Conservation (phyloP, 2,113 vertebrate genomes). For the Apteryx mantelli region DNA sequence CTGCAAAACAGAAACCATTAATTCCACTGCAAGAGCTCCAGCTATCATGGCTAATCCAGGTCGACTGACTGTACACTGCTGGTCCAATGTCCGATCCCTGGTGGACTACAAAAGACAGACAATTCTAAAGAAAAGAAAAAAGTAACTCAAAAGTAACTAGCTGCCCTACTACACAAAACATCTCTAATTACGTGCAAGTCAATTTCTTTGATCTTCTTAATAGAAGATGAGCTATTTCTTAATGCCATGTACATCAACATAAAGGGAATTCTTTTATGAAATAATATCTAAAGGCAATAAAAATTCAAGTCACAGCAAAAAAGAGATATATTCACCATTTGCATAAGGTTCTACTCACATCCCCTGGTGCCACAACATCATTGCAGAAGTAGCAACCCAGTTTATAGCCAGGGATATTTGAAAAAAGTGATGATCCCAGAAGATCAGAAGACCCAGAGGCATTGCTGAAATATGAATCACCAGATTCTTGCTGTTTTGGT, state of each 20-base stretch:
- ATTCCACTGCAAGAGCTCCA: conserved; percentile 93
- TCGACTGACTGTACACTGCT: conserved; percentile 97
- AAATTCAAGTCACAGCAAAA: not conserved
- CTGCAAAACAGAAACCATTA: conserved; percentile 96
- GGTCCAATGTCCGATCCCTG: conserved; percentile 94
- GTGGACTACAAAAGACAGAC: conserved; percentile 85
- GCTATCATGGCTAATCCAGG: conserved; percentile 96
- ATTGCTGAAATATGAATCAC: conserved; percentile 54
- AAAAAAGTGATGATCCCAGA: conserved; percentile 90
- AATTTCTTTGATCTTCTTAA: not conserved
- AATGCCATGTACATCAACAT: accelerated
- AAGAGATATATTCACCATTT: not conserved
- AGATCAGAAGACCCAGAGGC: conserved; percentile 67
- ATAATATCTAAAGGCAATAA: not conserved
- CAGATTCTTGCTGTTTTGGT: conserved; percentile 72
- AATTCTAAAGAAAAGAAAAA: not conserved
- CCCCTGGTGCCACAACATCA: conserved; percentile 96
- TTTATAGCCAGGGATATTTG: conserved; percentile 96
- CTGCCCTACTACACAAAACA: not conserved
- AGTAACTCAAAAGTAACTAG: not conserved
- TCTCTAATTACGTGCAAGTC: not conserved
- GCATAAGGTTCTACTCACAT: conserved; percentile 82
- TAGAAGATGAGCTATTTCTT: not conserved
- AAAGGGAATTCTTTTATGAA: not conserved
- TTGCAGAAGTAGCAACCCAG: conserved; percentile 99